Conservation (phyloP, 1,140 invertebrate genomes). For the Limonius californicus region DNA sequence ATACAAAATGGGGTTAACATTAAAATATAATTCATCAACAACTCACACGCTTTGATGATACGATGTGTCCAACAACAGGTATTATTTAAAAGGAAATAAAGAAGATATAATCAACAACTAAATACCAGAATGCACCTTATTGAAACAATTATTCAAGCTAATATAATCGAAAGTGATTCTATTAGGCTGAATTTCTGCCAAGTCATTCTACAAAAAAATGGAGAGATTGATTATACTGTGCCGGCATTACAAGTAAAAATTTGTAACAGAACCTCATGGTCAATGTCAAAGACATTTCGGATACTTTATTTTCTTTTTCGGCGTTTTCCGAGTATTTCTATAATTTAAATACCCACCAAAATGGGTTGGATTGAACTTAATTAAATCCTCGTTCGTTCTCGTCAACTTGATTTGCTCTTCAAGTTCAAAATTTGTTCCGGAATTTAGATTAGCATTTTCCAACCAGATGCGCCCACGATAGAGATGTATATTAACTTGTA, state of each 20-base stretch:
- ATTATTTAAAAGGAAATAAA: too few species aligned
- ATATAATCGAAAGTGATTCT: constrained; percentile 41
- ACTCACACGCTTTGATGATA: too few species aligned
- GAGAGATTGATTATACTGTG: constrained; percentile 31
- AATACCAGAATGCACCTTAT: constrained; percentile 21
- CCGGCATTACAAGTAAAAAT: constrained; percentile 38
- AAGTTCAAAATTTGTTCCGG: constrained; percentile 16
- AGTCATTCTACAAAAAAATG: constrained; percentile 36
- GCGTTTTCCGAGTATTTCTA: background rate
- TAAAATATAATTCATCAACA: too few species aligned
- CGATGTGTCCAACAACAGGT: too few species aligned
- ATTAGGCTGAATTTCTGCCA: constrained; percentile 33
- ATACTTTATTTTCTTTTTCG: background rate
- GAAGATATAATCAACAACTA: background rate
- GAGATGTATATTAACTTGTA: constrained; percentile 23
- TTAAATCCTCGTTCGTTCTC: constrained; percentile 17
- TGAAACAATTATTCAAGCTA: constrained; percentile 40
- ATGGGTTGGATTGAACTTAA: constrained; percentile 4
- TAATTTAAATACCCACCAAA: background rate
- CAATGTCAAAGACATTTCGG: constrained; percentile 25
- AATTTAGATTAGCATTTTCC: constrained; percentile 24
- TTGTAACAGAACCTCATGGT: constrained; percentile 30
- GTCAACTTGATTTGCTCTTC: constrained; percentile 18
- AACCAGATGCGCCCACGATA: constrained; percentile 26
- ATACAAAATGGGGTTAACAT: too few species aligned